phyloP scores from a whole-genome alignment of 2,797 vertebrate genomes.

The Australoheros facetus region DNA sequence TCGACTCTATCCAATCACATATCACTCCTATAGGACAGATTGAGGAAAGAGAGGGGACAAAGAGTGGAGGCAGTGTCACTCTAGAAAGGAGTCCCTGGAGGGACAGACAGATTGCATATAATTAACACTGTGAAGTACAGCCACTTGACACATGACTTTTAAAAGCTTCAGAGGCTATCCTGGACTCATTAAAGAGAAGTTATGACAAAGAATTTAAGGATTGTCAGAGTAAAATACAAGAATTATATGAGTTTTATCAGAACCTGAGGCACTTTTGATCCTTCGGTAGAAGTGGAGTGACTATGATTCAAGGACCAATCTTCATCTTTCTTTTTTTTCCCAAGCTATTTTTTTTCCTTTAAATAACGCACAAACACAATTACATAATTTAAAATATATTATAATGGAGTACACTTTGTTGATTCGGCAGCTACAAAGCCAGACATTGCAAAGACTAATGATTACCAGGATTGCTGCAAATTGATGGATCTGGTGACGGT shows the following conservation, averaged over 20 bases:
- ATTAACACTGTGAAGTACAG: conserved; percentile 53
- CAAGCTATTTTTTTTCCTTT: not conserved
- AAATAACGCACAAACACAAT: not conserved
- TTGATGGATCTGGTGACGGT: not conserved
- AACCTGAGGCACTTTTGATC: conserved; percentile 6
- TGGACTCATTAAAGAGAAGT: conserved; percentile 17
- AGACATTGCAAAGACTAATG: not conserved
- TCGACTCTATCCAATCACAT: conserved; percentile 53
- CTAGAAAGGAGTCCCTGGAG: conserved; percentile 17
- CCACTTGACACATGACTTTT: conserved; percentile 53
- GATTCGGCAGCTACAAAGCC: conserved; percentile 1
- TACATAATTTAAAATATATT: not conserved
- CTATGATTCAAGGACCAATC: not conserved
- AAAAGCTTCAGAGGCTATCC: conserved; percentile 17
- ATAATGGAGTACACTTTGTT: not conserved
- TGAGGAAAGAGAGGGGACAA: conserved; percentile 2
- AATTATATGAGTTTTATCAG: conserved; percentile 11
- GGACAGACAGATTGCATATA: conserved; percentile 52
- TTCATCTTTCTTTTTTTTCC: not conserved
- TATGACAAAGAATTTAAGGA: conserved; percentile 20
- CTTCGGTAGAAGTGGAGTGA: not conserved
- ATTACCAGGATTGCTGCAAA: conserved; percentile 13
- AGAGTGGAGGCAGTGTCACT: conserved; percentile 28
- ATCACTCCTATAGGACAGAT: conserved; percentile 53
- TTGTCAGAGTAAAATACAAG: conserved; percentile 16